Evolutionary conservation across 2,888 invertebrate species (phyloP), one percentile per base, ranked within the genome.

Genomic region (Acrobasis repandana): DNA sequence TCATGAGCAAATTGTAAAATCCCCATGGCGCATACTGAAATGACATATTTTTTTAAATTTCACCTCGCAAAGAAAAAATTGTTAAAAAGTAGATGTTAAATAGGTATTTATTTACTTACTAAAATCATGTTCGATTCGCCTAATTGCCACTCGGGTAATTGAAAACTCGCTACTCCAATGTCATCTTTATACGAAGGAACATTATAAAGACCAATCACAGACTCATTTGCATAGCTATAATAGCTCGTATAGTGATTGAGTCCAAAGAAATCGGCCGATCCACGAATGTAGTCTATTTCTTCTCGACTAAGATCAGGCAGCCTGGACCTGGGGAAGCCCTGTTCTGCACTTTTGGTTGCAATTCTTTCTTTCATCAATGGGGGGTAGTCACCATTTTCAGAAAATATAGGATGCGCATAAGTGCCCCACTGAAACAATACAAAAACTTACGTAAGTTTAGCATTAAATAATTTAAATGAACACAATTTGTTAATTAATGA

Each of bases 231-330:
- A 38, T 77, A 77, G n/a, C 79, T 65, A 1, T 77, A 58, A 0
- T 51, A 79, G 0, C 93, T 83, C 0, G 94, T 93, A 75, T 96
- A 96, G 64, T 94, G 93, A 71, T 96, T 96, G 9, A 96, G 78
- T 2, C 95, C 83, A 14, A 85, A 77, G 72, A 82, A 86, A 63
- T 89, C 88, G 0, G 75, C 69, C 2, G 80, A 66, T 3, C 86
- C 88, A 59, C 71, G 75, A 0, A 85, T 71, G 10, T 77, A 75
- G 0, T 69, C 67, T 6, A 73, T 72, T 63, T 85, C 83, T 51
- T 80, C 77, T 1, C 74, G 70, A 4, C 79, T 76, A 33, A 49
- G 14, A 10, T 38, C 38, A 38, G 38, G 38, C 14, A 38, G 14
- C 14, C 38, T 38, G 10, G 38, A 38, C 38, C 38, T 38, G 10